Conservation (phyloP, 2,797 vertebrate genomes). For the Pelodytes ibericus region DNA sequence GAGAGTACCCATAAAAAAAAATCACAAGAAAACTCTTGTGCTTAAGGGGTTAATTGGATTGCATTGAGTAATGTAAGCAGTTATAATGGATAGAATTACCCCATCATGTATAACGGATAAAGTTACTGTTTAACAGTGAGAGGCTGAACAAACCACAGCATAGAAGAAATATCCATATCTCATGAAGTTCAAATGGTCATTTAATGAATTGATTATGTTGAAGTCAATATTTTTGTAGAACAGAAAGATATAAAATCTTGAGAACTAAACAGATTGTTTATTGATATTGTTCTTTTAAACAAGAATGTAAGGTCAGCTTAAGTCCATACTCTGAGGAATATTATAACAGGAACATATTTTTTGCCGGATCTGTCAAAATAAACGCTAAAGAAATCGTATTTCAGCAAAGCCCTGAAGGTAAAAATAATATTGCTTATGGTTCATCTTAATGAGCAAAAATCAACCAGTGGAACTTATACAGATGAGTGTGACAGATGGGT, state of each 20-base stretch:
- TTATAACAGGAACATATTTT: constrained; percentile 44
- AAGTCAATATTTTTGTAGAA: constrained; percentile 53
- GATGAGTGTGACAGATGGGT: constrained; percentile 72
- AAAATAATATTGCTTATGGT: constrained; percentile 67
- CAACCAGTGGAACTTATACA: constrained; percentile 68
- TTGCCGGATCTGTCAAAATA: constrained; percentile 46
- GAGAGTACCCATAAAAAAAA: too few species aligned
- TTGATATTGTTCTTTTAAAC: constrained; percentile 53
- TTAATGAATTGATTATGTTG: constrained; percentile 52
- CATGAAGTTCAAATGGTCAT: constrained; percentile 42
- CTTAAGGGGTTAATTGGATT: too few species aligned
- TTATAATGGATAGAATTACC: constrained; percentile 7
- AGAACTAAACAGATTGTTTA: constrained; percentile 55
- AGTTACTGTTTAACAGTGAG: constrained; percentile 34
- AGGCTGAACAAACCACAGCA: not conserved
- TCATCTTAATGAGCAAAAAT: constrained; percentile 73
- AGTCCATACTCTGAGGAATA: constrained; percentile 48
- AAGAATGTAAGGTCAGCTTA: constrained; percentile 51
- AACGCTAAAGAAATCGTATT: constrained; percentile 57
- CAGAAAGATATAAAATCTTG: constrained; percentile 36
- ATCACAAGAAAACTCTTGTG: too few species aligned
- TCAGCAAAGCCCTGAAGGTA: constrained; percentile 67
- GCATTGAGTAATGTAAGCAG: too few species aligned
- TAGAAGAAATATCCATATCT: constrained; percentile 43
- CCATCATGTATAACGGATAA: constrained; percentile 11